These are phyloP conservation scores for Percina caprodes DNA, from an alignment of 2,113 vertebrate species.

Conservation along the genomic window DNA sequence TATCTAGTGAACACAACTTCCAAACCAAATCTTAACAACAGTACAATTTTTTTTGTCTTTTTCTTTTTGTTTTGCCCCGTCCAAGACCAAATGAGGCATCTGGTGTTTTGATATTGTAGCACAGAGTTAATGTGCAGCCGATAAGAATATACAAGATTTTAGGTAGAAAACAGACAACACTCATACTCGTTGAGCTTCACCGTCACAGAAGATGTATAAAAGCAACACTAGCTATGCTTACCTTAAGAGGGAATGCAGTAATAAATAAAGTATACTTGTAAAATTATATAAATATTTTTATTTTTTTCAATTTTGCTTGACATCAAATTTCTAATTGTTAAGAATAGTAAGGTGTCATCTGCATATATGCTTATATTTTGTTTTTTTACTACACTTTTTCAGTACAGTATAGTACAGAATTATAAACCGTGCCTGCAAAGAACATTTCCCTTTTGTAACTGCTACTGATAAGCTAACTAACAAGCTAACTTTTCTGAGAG, in stretches of 20 bases:
- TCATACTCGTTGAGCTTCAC: conserved; percentile 21
- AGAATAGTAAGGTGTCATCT: conserved; percentile 18
- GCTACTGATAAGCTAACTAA: conserved; percentile 11
- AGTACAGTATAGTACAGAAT: conserved; percentile 20
- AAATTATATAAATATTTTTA: not conserved
- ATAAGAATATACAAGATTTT: not conserved
- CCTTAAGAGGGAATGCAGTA: conserved; percentile 56
- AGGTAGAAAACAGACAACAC: conserved; percentile 57
- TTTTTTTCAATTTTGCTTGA: not conserved
- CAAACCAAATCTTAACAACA: conserved; percentile 21
- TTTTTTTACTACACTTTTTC: not conserved
- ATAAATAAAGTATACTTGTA: conserved; percentile 35
- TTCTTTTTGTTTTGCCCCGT: conserved; percentile 21
- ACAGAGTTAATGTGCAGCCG: conserved; percentile 19
- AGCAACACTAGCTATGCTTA: conserved; percentile 17
- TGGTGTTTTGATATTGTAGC: conserved; percentile 50
- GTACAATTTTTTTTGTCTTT: conserved; percentile 7
- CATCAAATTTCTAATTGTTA: not conserved
- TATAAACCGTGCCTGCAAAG: conserved; percentile 15
- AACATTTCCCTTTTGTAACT: conserved; percentile 24
- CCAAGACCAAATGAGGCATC: conserved; percentile 43
- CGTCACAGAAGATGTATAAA: conserved; percentile 33
- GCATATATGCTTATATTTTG: conserved; percentile 4
- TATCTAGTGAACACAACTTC: conserved; percentile 39
- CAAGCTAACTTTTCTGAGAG: conserved; percentile 9